phyloP scores from a whole-genome alignment of 2,797 vertebrate species.

The Gephyroberyx darwinii region DNA sequence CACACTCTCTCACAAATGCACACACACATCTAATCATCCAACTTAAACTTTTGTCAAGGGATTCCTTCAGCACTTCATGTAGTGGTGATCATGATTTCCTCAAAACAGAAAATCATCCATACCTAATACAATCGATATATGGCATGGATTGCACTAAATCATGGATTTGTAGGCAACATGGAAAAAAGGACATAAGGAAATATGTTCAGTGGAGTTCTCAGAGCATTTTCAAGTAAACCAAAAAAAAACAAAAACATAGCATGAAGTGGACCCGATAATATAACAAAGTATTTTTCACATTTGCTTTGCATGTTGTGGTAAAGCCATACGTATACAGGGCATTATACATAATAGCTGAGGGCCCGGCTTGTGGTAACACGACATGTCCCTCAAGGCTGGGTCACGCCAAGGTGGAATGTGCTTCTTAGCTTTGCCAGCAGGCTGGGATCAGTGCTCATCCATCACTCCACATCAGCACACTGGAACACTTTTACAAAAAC shows the following conservation, averaged over 20 bases:
- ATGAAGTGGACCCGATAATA: conserved; percentile 48
- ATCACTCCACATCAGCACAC: conserved; percentile 46
- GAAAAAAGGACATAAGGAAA: conserved; percentile 50
- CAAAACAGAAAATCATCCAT: conserved; percentile 24
- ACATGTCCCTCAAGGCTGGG: conserved; percentile 30
- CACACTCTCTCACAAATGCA: conserved; percentile 23
- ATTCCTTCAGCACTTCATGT: conserved; percentile 59
- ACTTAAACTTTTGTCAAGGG: conserved; percentile 35
- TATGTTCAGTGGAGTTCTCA: conserved; percentile 67
- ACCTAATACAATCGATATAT: conserved; percentile 22
- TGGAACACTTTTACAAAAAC: conserved; percentile 52
- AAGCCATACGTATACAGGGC: conserved; percentile 23
- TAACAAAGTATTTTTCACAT: conserved; percentile 59
- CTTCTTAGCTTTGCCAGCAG: conserved; percentile 34
- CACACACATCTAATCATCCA: conserved; percentile 23
- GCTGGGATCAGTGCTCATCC: conserved; percentile 51
- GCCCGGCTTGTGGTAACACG: conserved; percentile 7
- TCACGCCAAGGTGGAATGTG: conserved; percentile 53
- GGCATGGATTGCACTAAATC: conserved; percentile 22
- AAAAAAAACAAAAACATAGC: conserved; percentile 29
- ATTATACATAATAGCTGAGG: conserved; percentile 11
- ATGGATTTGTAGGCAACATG: conserved; percentile 50
- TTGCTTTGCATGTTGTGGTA: conserved; percentile 30
- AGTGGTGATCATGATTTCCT: conserved; percentile 24
- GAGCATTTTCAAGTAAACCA: conserved; percentile 74